A percentile compares a stretch with the other conserved stretches of the same genome.
phyloP scores from a whole-genome alignment of 92 coral and sea anemone species.

The Desmophyllum pertusum region DNA sequence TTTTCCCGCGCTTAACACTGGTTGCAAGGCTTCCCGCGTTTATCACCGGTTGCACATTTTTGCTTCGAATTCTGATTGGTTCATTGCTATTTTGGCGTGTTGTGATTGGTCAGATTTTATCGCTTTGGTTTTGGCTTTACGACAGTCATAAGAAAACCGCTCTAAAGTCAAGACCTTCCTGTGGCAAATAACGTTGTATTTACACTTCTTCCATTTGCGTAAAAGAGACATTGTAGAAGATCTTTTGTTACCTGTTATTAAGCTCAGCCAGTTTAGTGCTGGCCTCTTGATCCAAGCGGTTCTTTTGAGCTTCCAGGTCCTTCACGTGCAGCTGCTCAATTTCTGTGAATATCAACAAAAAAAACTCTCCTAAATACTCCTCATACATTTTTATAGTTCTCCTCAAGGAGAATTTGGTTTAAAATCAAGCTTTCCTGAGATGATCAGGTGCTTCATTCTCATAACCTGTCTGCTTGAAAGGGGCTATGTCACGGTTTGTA shows the following conservation, averaged over 20 bases:
- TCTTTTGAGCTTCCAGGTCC: slow-evolving; percentile 70
- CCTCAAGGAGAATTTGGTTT: not conserved
- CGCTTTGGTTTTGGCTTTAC: no score
- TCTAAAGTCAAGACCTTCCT: not conserved
- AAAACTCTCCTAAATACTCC: not conserved
- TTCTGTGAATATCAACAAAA: slow-evolving; percentile 43
- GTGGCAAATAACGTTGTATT: no score
- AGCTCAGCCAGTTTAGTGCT: slow-evolving; percentile 83
- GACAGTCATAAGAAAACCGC: not conserved
- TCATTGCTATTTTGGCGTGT: not conserved
- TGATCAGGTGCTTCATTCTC: not conserved
- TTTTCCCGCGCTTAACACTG: no score
- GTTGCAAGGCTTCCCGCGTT: no score
- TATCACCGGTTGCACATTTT: not conserved
- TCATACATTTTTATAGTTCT: not conserved
- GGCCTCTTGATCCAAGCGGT: slow-evolving; percentile 74
- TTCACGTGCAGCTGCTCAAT: slow-evolving; percentile 77
- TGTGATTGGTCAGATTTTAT: no score
- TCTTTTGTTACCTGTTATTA: slow-evolving; percentile 42
- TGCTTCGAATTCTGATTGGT: not conserved
- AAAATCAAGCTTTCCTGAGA: not conserved
- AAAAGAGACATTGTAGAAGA: not conserved
- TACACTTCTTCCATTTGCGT: not conserved
- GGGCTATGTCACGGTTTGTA: not conserved
- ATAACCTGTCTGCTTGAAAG: not conserved